Conservation (phyloP, 2,113 vertebrate species). For the Daubentonia madagascariensis region DNA sequence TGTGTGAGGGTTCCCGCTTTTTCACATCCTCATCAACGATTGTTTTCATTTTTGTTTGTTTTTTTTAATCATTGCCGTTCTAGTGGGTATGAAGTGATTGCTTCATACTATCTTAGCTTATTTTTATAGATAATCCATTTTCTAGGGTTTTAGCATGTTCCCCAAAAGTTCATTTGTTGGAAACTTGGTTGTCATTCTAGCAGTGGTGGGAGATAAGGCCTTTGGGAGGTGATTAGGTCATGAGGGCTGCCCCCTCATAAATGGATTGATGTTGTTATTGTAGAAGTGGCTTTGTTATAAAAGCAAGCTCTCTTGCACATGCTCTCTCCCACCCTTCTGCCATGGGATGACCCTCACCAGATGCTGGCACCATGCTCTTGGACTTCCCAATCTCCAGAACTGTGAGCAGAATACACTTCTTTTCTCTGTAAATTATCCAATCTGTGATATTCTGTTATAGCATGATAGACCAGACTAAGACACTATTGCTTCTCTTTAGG, state of each 20-base stretch:
- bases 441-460: not conserved
- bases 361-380: not conserved
- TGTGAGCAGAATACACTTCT: not conserved
- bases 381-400: not conserved
- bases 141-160: not conserved
- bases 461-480: not conserved
- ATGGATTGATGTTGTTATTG: not conserved
- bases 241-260: not conserved
- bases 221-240: not conserved
- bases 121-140: not conserved
- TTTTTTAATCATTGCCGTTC: not conserved
- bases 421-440: not conserved
- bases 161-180: not conserved
- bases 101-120: not conserved
- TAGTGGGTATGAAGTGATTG: not conserved
- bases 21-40: not conserved
- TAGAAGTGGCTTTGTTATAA: not conserved
- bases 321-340: not conserved
- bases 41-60: not conserved
- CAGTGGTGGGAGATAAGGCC: not conserved
- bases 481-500: not conserved
- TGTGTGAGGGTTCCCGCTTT: not conserved
- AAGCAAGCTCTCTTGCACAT: not conserved
- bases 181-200: not conserved
- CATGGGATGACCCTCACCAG: not conserved